Evolutionary conservation across 2,888 invertebrate species (phyloP), one percentile per base, ranked within the genome.

Genomic region (Rhogogaster chlorosoma): DNA sequence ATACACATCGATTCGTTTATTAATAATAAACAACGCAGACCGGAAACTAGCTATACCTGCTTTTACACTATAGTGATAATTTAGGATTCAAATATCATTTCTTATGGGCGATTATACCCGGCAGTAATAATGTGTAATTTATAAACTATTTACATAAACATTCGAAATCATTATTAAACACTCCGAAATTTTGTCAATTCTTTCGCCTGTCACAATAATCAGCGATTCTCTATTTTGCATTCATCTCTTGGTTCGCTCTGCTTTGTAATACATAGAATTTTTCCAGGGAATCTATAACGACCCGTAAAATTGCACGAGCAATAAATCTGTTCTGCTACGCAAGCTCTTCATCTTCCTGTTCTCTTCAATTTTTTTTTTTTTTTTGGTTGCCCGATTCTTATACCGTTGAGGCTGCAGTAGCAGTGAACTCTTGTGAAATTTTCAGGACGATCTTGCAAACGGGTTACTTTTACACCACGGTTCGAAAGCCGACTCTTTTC

Each of bases 401-500:
- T 61, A 61, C 22, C 67, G 18, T 67, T 73, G 73, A 29, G 38
- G 10, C 67, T 1, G n/a, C 71, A 36, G 22, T 22, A 26, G 42
- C 26, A 73, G 38, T 42, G 38, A 73, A 73, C 29, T 29, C 22
- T 42, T 73, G 22, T 73, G 42, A 73, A 73, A 12, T 42, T 73
- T 38, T 1, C 38, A 45, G 73, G 38, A 26, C 15, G 3, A 10
- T 73, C n/a, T 73, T 38, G 10, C 15, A 73, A 42, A 3, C 42
- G 26, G 36, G 22, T 22, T 38, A 22, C 26, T 42, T 38, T n/a
- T n/a, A 38, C 38, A 45, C 29, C 26, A 38, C 73, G 42, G 26
- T 12, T 73, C 22, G 22, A 73, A 73, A 15, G 10, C 4, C 42
- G 26, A 42, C 42, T 73, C 10, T 7, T 38, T 12, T 73, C 22